Conservation (phyloP, 2,113 vertebrate genomes). For the Tringa solitaria region DNA sequence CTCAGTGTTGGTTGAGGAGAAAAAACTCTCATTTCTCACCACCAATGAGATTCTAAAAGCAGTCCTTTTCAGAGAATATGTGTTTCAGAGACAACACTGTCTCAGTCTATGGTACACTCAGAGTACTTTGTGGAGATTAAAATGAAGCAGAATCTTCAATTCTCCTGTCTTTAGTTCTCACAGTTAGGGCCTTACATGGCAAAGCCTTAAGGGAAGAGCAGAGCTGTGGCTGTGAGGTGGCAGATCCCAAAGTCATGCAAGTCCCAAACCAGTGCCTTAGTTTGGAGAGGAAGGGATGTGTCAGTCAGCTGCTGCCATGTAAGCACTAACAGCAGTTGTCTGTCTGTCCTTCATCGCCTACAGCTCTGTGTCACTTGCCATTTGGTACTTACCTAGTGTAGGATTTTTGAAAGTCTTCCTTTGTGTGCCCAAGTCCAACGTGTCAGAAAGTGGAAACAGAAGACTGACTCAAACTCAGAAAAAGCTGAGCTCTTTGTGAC, state of each 20-base stretch:
- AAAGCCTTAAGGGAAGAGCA: background rate
- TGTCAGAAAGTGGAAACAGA: background rate
- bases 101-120: background rate
- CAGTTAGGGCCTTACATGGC: background rate
- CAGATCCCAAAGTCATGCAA: background rate
- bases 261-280: background rate
- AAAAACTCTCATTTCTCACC: background rate
- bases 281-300: background rate
- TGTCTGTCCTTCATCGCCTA: background rate
- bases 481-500: background rate
- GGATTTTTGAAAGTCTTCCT: background rate
- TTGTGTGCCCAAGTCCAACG: background rate
- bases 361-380: background rate
- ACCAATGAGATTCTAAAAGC: background rate
- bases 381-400: background rate
- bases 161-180: background rate
- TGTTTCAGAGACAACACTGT: background rate
- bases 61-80: background rate
- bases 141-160: background rate
- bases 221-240: background rate
- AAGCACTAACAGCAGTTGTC: background rate
- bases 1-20: background rate
- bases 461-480: background rate
- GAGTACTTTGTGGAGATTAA: background rate
- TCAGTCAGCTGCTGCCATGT: background rate